These are phyloP conservation scores for Emberiza fucata DNA, from an alignment of 2,113 vertebrate genomes.

Conservation along the genomic window DNA sequence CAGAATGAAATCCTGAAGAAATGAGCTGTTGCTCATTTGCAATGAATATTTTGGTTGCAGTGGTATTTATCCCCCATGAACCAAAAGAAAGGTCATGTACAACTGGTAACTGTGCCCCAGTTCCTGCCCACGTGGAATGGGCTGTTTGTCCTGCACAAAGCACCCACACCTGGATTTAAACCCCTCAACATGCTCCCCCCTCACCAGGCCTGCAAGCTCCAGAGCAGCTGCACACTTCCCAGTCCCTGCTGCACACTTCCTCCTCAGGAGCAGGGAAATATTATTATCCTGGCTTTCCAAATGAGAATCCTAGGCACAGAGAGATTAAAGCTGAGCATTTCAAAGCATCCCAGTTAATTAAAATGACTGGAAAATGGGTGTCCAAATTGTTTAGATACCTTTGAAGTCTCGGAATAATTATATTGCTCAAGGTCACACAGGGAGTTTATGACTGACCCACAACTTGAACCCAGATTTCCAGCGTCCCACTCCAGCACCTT, in stretches of 20 bases:
- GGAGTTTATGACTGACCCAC: slow-evolving; percentile 59
- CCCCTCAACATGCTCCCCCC: rapidly evolving
- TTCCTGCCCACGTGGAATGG: background rate
- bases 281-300: slow-evolving; percentile 34
- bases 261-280: background rate
- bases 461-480: slow-evolving; percentile 60
- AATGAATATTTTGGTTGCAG: background rate
- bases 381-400: slow-evolving; percentile 64
- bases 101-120: background rate
- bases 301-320: slow-evolving; percentile 32
- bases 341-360: slow-evolving; percentile 68
- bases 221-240: background rate
- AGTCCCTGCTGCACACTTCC: background rate
- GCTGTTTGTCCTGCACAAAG: background rate
- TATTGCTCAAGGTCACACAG: slow-evolving; percentile 59
- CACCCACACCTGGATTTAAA: background rate
- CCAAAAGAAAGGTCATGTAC: background rate
- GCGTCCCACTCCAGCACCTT: slow-evolving; percentile 51
- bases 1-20: slow-evolving; percentile 54
- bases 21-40: background rate
- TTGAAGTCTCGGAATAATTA: slow-evolving; percentile 61
- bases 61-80: slow-evolving; percentile 12
- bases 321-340: slow-evolving; percentile 61
- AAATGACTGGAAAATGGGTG: slow-evolving; percentile 65
- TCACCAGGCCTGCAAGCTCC: background rate